Percentiles rank a stretch among this genome's conserved stretches.
These are phyloP conservation scores for Notechis scutatus DNA, from an alignment of 2,113 vertebrate species.

Conservation along the genomic window DNA sequence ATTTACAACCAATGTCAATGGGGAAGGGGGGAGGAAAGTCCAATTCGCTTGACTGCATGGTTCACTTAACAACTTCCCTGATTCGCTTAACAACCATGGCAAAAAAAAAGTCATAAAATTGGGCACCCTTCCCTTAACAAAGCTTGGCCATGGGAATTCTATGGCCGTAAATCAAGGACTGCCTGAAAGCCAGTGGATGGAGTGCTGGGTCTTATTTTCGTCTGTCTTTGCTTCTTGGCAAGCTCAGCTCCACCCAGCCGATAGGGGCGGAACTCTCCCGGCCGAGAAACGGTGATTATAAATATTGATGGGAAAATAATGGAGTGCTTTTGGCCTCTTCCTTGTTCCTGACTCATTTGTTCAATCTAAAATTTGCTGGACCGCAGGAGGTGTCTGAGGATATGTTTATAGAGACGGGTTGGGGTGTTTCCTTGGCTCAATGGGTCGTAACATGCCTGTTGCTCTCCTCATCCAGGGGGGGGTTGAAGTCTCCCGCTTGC, in stretches of 20 bases:
- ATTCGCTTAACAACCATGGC: no score
- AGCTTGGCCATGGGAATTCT: not conserved
- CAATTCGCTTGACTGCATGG: not conserved
- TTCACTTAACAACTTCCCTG: no score
- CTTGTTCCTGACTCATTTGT: not conserved
- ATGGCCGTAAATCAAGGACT: not conserved
- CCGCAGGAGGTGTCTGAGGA: not conserved
- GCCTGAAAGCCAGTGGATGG: not conserved
- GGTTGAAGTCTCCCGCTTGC: not conserved
- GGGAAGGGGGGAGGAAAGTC: no score
- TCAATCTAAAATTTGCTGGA: not conserved
- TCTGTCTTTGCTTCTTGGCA: not conserved
- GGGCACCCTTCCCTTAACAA: not conserved
- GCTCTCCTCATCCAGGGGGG: no score
- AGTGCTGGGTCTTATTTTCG: not conserved
- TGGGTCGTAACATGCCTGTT: no score
- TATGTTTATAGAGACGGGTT: not conserved
- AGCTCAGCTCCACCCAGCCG: not conserved
- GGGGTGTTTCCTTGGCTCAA: not conserved
- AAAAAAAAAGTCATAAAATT: not conserved
- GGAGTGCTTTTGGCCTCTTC: not conserved
- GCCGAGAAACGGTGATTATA: not conserved
- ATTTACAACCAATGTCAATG: not conserved
- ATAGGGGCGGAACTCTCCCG: not conserved
- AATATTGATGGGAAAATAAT: not conserved